Conservation (phyloP, 2,888 invertebrate genomes). For the Dryobotodes eremita region DNA sequence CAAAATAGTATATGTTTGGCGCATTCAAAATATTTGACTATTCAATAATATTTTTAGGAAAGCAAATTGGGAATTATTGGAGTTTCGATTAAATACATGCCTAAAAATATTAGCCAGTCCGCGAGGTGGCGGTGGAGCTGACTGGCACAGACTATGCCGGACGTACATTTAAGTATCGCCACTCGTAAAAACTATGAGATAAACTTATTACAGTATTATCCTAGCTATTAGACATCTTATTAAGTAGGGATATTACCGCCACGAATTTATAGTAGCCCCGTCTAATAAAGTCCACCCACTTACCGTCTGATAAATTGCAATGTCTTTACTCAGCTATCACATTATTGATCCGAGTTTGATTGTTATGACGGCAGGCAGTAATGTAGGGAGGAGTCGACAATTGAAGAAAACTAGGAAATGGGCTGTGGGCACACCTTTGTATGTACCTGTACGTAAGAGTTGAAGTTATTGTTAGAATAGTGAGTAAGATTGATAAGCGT, state of each 20-base stretch:
- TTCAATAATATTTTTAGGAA: too few species aligned
- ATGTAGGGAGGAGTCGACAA: conserved; percentile 24
- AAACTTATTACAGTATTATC: neutral
- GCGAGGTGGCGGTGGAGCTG: neutral
- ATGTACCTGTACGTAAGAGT: neutral
- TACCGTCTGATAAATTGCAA: conserved; percentile 19
- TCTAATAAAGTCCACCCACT: conserved; percentile 1
- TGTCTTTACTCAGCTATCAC: conserved; percentile 12
- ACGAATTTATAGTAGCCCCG: neutral
- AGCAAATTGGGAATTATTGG: neutral
- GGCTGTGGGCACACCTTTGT: conserved; percentile 26
- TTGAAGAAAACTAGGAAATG: conserved; percentile 26
- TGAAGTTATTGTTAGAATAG: conserved; percentile 9
- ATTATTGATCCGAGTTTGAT: conserved; percentile 43
- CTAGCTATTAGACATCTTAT: neutral
- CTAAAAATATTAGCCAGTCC: neutral
- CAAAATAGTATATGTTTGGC: too few species aligned
- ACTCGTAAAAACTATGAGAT: neutral
- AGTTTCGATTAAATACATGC: neutral
- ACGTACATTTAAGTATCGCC: too few species aligned
- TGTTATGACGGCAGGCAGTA: conserved; percentile 18
- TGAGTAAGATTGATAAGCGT: conserved; percentile 29
- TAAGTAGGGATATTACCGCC: neutral
- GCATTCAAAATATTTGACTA: too few species aligned
- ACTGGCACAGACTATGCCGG: neutral